A percentile compares a stretch with the other conserved stretches of the same genome.
Evolutionary conservation across 2,888 invertebrate genomes (phyloP).

Genomic region (Crioceris asparagi): DNA sequence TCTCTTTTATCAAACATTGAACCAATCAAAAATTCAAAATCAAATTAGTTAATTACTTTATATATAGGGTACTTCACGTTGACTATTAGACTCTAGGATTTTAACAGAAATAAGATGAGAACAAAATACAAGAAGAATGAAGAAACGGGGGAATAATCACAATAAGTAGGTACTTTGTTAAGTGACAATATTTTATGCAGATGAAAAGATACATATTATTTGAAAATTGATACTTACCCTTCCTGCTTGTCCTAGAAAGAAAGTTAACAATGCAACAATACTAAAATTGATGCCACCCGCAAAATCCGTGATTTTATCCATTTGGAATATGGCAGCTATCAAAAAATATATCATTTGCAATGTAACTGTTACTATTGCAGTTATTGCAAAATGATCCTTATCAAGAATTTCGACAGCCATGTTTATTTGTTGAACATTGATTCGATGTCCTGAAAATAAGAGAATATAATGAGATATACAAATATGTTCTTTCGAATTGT

Average conservation of each 20-base stretch:
- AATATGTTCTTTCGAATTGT: no score
- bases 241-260: slow-evolving; percentile 73
- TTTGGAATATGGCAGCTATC: slow-evolving; percentile 74
- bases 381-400: slow-evolving; percentile 74
- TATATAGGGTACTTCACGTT: no score
- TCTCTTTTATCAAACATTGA: no score
- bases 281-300: slow-evolving; percentile 91
- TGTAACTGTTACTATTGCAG: slow-evolving; percentile 72
- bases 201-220: not conserved
- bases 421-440: slow-evolving; percentile 12
- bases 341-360: slow-evolving; percentile 84
- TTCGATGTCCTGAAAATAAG: slow-evolving; percentile 15
- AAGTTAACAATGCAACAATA: slow-evolving; percentile 75
- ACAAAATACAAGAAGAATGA: no score
- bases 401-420: slow-evolving; percentile 69
- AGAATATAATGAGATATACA: no score
- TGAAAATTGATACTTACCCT: slow-evolving; percentile 41
- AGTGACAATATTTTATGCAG: no score
- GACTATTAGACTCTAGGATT: no score
- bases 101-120: no score
- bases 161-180: no score
- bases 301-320: slow-evolving; percentile 87
- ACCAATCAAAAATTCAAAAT: no score
- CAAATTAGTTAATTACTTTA: no score
- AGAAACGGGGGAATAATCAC: no score